Percentiles rank a stretch among this genome's conserved stretches.
Conservation (phyloP, 2,113 vertebrate species). For the Podarcis raffonei region DNA sequence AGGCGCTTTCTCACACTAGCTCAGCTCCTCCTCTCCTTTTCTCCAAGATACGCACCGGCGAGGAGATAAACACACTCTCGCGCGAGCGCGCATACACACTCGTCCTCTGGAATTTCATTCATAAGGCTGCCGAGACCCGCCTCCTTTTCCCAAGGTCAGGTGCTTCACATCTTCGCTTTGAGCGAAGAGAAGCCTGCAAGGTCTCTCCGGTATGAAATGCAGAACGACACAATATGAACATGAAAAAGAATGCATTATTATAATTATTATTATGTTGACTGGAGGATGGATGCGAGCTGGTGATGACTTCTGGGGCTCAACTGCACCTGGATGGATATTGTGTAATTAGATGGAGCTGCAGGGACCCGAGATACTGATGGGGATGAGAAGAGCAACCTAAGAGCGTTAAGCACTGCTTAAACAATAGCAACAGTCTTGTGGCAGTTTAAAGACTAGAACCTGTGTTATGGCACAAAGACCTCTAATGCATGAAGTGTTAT, state of each 20-base stretch:
- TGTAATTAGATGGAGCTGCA: neutral
- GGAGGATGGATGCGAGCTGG: neutral
- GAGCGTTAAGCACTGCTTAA: too few species aligned
- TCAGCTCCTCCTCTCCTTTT: conserved; percentile 30
- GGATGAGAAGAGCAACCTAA: too few species aligned
- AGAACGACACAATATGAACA: neutral
- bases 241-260: too few species aligned
- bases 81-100: neutral
- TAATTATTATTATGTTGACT: neutral
- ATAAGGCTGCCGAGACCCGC: conserved; percentile 43
- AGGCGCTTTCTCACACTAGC: conserved; percentile 5
- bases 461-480: too few species aligned
- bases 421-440: too few species aligned
- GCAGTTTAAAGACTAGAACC: too few species aligned
- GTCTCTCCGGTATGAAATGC: conserved; percentile 5
- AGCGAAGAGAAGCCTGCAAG: neutral
- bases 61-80: conserved; percentile 5
- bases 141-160: conserved; percentile 54
- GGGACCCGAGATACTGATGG: too few species aligned
- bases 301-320: neutral
- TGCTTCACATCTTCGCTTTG: conserved; percentile 28
- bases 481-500: too few species aligned
- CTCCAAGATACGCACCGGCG: conserved; percentile 32
- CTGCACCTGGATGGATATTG: neutral
- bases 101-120: conserved; percentile 60